Evolutionary conservation across 2,888 invertebrate species (phyloP), one percentile per base, ranked within the genome.

Genomic region (Polymixis flavicincta): DNA sequence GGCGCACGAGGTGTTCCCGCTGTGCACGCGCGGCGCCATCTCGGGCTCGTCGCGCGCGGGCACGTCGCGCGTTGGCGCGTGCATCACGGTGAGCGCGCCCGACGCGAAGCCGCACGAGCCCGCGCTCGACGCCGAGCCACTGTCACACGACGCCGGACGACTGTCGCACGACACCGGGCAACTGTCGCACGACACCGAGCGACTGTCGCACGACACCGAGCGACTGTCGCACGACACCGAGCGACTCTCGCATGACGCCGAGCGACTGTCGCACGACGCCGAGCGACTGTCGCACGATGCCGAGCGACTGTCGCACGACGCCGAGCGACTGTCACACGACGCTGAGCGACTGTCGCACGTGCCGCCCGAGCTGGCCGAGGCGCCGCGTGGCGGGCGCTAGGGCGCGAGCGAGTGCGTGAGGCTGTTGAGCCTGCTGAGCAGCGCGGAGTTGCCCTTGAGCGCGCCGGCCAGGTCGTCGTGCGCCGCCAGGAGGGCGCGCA

Each of bases 401-500:
- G 80, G 86, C 2, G 74, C 11, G 25, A 83, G 86, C 63, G 71
- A 63, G 54, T 48, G 79, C 57, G 82, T 82, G 59, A 82, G 82
- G 42, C 48, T 54, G 69, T 66, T 65, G 71, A 82, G 82, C 57
- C 71, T 76, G 63, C 13, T 19, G 61, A 87, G 84, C 59, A 86
- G 84, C 52, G 69, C 69, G 8, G 74, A 45, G 86, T 78, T 83
- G 4, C 69, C 78, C 28, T 28, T 50, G 17, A 83, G 79, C 50
- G 85, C 83, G 11, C 80, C 85, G 8, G 89, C 90, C 68, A 93
- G 84, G 76, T 94, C 95, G 61, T 92, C 94, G 85, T 94, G 94
- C 80, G 93, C 92, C 25, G 88, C 90, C 75, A 93, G 89, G 86
- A 95, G 89, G 61, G 93, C 94, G 74, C 93, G 92, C 88, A 94